These are phyloP conservation scores for Novumbra hubbsi DNA, from an alignment of 2,797 vertebrate species.

Conservation along the genomic window DNA sequence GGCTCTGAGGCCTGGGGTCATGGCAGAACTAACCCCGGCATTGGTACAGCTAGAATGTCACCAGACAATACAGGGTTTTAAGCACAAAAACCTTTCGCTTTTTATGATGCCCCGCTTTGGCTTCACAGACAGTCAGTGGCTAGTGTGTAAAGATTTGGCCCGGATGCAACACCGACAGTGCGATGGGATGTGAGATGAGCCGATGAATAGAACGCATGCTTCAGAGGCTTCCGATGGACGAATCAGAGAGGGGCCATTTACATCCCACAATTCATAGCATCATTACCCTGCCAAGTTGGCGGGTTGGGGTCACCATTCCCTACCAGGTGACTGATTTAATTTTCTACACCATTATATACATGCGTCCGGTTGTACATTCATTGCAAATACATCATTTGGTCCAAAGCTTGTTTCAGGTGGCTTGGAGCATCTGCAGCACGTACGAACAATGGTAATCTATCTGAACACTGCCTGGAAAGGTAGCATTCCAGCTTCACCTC, in stretches of 20 bases:
- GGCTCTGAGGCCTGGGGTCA: constrained; percentile 58
- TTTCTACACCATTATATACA: constrained; percentile 23
- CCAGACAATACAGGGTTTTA: constrained; percentile 27
- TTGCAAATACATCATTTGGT: constrained; percentile 36
- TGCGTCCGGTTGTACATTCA: constrained; percentile 58
- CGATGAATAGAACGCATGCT: constrained; percentile 46
- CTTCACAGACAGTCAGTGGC: constrained; percentile 31
- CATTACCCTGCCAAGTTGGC: constrained; percentile 34
- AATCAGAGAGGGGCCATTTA: constrained; percentile 6
- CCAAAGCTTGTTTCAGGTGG: constrained; percentile 30
- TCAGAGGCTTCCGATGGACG: constrained; percentile 21
- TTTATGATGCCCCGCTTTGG: constrained; percentile 2
- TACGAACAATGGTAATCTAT: too few species aligned
- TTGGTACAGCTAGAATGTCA: constrained; percentile 32
- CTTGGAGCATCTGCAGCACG: too few species aligned
- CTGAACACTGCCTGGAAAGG: too few species aligned
- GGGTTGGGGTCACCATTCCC: constrained; percentile 36
- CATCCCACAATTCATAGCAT: constrained; percentile 27
- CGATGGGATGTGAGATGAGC: constrained; percentile 9
- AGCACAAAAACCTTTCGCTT: constrained; percentile 17
- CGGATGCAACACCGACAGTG: constrained; percentile 26
- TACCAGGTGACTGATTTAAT: constrained; percentile 66
- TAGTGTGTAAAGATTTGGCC: constrained; percentile 28
- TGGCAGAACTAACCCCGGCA: constrained; percentile 33
- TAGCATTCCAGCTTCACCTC: neutral